Base-by-base conservation (phyloP, 2,888 invertebrate genomes). In the Hyppa rectilinea region DNA sequence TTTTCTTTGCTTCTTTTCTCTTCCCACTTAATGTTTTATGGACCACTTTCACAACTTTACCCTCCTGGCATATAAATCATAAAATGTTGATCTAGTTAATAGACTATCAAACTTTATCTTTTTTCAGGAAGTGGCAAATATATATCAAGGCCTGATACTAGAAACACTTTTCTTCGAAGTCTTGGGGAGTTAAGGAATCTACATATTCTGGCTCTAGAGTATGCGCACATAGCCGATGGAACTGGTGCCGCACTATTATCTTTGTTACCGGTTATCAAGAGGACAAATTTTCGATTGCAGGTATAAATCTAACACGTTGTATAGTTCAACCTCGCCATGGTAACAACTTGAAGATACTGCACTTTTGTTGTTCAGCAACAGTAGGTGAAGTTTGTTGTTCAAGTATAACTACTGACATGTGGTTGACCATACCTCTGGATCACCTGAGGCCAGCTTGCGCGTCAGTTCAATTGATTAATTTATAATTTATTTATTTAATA, bases 221-320 rank as follows among this genome's bases (percentile, higher is more conserved):
- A 93, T 77, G 85, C 92, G 0, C 91, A 95, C 75, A 77, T 95
- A 10, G 95, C 95, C 0, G 95, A 95, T 68, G 90, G 90, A 0
- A 90, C 89, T 0, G 95, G 95, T 3, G 85, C 78, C 1, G 92
- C 93, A 0, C 77, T 95, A 2, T 60, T 94, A 14, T 84, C 91
- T 0, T 86, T 95, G 4, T 71, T 94, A 52, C 92, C 95, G 0
- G 83, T 95, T 0, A 67, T 95, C 34, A 92, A 90, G 70, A 87
- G 91, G 38, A 88, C 93, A 10, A 91, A 92, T 77, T 95, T 95
- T 75, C 87, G 92, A 26, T 85, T 95, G 52, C 95, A 95, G 90
- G 95, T 94, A 67, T 29, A 29, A 1, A 38, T 20, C 20, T 14
- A 38, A 6, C 29, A 53, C 26, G 12, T 38, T 38, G 6, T 34